Evolutionary conservation across 2,888 invertebrate species (phyloP).

Genomic region (Eristalinus sepulchralis): DNA sequence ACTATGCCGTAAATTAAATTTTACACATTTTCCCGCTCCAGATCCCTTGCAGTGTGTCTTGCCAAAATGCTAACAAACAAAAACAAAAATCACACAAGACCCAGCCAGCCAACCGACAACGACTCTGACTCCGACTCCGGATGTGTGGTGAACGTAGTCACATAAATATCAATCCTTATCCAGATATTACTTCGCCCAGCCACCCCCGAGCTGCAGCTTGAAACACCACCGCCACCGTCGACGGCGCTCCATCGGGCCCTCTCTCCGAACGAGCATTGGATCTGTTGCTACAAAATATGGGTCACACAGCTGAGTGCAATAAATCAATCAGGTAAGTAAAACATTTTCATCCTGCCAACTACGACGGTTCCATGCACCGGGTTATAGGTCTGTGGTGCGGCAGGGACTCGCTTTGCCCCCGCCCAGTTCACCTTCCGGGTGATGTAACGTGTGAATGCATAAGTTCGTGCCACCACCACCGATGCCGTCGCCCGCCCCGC

Average conservation of each 20-base stretch:
- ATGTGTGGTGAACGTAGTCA: slow-evolving; percentile 47
- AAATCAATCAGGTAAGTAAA: slow-evolving; percentile 71
- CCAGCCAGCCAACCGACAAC: slow-evolving; percentile 17
- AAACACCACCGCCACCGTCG: neutral
- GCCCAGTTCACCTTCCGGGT: neutral
- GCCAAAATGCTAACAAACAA: slow-evolving; percentile 10
- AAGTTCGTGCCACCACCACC: slow-evolving; percentile 36
- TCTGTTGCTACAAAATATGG: slow-evolving; percentile 68
- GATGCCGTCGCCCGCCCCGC: too few relatives aligned
- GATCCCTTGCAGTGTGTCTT: slow-evolving; percentile 12
- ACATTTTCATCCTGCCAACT: slow-evolving; percentile 68
- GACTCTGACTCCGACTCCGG: slow-evolving; percentile 4
- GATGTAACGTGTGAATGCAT: slow-evolving; percentile 66
- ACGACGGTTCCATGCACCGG: slow-evolving; percentile 31
- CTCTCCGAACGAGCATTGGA: slow-evolving; percentile 23
- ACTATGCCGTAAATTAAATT: slow-evolving; percentile 57
- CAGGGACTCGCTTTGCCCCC: neutral
- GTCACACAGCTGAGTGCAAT: slow-evolving; percentile 70
- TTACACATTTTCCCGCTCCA: slow-evolving; percentile 48
- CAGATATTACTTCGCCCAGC: slow-evolving; percentile 48
- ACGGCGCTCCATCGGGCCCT: slow-evolving; percentile 10
- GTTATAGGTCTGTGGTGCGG: slow-evolving; percentile 37
- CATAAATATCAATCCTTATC: slow-evolving; percentile 62
- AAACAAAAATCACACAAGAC: slow-evolving; percentile 12
- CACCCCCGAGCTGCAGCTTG: neutral